These are phyloP conservation scores for Gobiocypris rarus DNA, from an alignment of 2,113 vertebrate genomes.

Conservation along the genomic window DNA sequence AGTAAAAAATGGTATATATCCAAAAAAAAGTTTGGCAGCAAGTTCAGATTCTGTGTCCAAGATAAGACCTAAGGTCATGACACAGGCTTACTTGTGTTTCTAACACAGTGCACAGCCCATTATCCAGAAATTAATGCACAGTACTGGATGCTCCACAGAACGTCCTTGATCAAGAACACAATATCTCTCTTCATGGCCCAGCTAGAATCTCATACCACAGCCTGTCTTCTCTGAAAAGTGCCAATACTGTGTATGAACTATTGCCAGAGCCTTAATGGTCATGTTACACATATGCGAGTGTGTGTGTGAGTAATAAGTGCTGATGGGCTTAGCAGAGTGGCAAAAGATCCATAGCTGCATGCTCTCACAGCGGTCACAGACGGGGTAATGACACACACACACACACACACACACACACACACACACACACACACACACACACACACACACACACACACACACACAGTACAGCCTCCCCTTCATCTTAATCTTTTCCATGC, in stretches of 20 bases:
- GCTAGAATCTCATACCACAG: neutral
- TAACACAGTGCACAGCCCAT: neutral
- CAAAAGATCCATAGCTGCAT: constrained; percentile 46
- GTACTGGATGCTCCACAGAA: neutral
- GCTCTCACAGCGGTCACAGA: constrained; percentile 47
- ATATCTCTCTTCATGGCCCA: constrained; percentile 23
- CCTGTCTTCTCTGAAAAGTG: neutral
- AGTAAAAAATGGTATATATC: too few species aligned
- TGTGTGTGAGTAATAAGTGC: constrained; percentile 41
- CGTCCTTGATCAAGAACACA: constrained; percentile 42
- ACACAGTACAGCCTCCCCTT: constrained; percentile 1
- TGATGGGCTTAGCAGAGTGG: constrained; percentile 49
- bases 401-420: neutral
- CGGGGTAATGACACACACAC: constrained; percentile 43
- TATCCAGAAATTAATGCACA: constrained; percentile 9
- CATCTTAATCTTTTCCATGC: constrained; percentile 31
- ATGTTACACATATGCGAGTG: constrained; percentile 12
- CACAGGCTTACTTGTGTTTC: neutral
- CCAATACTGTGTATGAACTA: constrained; percentile 13
- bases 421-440: neutral
- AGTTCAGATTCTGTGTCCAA: neutral
- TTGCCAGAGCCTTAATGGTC: constrained; percentile 32
- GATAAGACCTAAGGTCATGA: constrained; percentile 29
- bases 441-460: constrained; percentile 3
- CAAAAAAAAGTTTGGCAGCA: neutral